Conservation (phyloP, 2,888 invertebrate genomes). For the Nephrotoma guestfalica region DNA sequence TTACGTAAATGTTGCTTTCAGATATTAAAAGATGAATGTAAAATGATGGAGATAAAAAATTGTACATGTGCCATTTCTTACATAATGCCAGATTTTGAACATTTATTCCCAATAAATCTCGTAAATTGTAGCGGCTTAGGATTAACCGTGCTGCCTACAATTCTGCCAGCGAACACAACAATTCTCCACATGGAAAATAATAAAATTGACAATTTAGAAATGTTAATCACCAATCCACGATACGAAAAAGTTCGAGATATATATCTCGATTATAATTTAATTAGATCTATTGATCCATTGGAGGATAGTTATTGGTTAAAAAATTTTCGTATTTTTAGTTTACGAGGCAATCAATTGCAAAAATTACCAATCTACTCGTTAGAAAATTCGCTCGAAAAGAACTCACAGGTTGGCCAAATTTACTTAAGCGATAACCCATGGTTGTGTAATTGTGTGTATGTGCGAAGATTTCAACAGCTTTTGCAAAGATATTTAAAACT, state of each 20-base stretch:
- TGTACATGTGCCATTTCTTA: constrained; percentile 29
- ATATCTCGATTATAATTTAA: constrained; percentile 59
- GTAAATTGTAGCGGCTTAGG: constrained; percentile 28
- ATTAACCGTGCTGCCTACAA: constrained; percentile 24
- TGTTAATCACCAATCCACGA: constrained; percentile 5
- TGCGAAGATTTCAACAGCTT: constrained; percentile 58
- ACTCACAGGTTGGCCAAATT: constrained; percentile 51
- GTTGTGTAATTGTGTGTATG: constrained; percentile 69
- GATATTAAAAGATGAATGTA: constrained; percentile 24
- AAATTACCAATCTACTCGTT: constrained; percentile 68
- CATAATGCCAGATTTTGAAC: constrained; percentile 20
- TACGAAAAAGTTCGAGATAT: constrained; percentile 57
- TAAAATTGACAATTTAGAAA: constrained; percentile 10
- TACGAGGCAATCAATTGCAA: constrained; percentile 54
- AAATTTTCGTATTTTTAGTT: constrained; percentile 60
- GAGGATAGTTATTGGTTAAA: constrained; percentile 69
- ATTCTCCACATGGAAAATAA: constrained; percentile 27
- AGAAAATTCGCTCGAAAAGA: constrained; percentile 61
- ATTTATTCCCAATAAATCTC: constrained; percentile 26
- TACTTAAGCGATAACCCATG: constrained; percentile 65
- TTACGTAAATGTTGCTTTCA: constrained; percentile 8
- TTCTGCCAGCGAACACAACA: constrained; percentile 28
- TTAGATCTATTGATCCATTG: constrained; percentile 48
- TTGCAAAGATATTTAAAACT: constrained; percentile 53
- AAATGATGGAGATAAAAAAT: constrained; percentile 24